Conservation (phyloP, 2,113 vertebrate species). For the Bettongia penicillata region DNA sequence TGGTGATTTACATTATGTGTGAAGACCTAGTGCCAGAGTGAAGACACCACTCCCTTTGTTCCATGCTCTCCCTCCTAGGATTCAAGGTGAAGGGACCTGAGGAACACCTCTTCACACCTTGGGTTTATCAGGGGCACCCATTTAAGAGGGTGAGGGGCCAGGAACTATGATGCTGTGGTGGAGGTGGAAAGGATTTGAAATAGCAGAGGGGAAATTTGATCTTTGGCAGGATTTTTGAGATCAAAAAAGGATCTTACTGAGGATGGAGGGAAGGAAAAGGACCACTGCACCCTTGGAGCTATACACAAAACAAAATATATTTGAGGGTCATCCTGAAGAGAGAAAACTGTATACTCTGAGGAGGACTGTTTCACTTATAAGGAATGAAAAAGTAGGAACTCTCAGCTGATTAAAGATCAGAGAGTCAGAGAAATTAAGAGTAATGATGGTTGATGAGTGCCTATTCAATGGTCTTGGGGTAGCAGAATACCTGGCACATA, state of each 20-base stretch:
- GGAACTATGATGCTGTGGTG: not conserved
- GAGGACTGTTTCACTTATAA: not conserved
- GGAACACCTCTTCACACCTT: not conserved
- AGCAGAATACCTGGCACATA: not conserved
- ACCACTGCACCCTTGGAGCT: not conserved
- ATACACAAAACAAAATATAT: not conserved
- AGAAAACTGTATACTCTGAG: not conserved
- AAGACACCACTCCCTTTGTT: not conserved
- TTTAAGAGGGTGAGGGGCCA: not conserved
- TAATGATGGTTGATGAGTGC: not conserved
- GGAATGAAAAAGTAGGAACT: not conserved
- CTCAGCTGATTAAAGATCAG: not conserved
- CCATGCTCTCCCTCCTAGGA: not conserved
- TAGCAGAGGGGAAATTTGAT: not conserved
- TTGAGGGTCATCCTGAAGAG: not conserved
- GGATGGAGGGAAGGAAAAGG: not conserved
- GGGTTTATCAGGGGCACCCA: not conserved
- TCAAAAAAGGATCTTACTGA: not conserved
- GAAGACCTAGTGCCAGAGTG: not conserved
- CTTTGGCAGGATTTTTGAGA: not conserved
- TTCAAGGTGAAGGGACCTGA: not conserved
- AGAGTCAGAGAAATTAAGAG: not conserved
- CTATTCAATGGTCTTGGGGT: not conserved
- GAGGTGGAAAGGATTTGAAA: not conserved
- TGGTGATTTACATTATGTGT: not conserved